Evolutionary conservation across 53 echinoderm and acorn worm genomes (phyloP).

Genomic region (Hippasteria phrygiana): DNA sequence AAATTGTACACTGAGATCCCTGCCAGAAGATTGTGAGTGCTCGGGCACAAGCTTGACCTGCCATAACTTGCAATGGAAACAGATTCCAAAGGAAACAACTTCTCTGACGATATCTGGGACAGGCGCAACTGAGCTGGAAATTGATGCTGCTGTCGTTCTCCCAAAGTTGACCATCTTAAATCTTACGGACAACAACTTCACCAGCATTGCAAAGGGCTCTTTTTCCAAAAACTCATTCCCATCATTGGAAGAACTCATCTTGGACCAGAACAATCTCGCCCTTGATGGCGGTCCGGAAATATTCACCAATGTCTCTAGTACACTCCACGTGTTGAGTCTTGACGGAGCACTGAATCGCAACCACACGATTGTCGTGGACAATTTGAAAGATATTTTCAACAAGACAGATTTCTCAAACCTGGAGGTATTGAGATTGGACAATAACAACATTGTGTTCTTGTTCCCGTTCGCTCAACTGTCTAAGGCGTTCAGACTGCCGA

Average conservation of each 20-base stretch:
- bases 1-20: neutral
- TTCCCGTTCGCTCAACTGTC: conserved; percentile 21
- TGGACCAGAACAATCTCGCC: conserved; percentile 70
- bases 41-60: conserved; percentile 40
- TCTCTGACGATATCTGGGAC: conserved; percentile 38
- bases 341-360: conserved; percentile 54
- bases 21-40: neutral
- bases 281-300: neutral
- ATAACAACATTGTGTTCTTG: conserved; percentile 75
- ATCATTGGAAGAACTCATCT: conserved; percentile 55
- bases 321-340: conserved; percentile 72
- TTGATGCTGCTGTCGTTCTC: neutral
- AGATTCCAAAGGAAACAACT: neutral
- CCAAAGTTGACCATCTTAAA: conserved; percentile 45
- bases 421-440: conserved; percentile 66
- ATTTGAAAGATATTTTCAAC: conserved; percentile 58
- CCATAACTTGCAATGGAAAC: neutral
- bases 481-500: neutral
- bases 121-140: neutral
- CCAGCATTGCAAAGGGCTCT: conserved; percentile 3
- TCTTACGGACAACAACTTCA: conserved; percentile 66
- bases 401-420: conserved; percentile 51
- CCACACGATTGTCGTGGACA: conserved; percentile 16
- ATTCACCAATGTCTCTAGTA: conserved; percentile 47
- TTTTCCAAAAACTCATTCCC: conserved; percentile 61